Percentiles rank a stretch among this genome's conserved stretches.
Conservation (phyloP, 1,140 invertebrate genomes). For the Hermatobates lingyangjiaoensis region DNA sequence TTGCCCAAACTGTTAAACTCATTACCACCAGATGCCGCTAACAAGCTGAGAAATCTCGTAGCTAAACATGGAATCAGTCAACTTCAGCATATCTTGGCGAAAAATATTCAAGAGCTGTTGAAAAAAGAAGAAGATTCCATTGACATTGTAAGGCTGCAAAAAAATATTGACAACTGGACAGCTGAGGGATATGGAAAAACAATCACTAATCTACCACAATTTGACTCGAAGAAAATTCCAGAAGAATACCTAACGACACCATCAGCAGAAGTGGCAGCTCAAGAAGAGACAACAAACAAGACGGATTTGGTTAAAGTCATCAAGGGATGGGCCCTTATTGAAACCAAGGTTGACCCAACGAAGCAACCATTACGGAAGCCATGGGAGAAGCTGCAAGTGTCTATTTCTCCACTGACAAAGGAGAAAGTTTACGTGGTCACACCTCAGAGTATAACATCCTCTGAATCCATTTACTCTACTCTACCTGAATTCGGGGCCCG, state of each 20-base stretch:
- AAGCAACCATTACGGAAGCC: constrained; percentile 16
- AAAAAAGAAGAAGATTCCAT: constrained; percentile 29
- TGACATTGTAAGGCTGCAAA: constrained; percentile 49
- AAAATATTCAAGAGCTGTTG: constrained; percentile 21
- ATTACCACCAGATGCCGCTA: constrained; percentile 21
- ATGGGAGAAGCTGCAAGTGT: constrained; percentile 44
- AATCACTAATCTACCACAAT: constrained; percentile 19
- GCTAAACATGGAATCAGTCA: not conserved
- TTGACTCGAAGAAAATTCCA: constrained; percentile 47
- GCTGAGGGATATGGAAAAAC: constrained; percentile 39
- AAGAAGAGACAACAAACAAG: constrained; percentile 18
- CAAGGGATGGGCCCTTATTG: constrained; percentile 15
- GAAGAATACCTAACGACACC: constrained; percentile 48
- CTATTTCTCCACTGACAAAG: constrained; percentile 45
- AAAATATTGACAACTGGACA: constrained; percentile 69
- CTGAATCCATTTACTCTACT: too few species aligned
- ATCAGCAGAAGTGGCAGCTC: constrained; percentile 23
- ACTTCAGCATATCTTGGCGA: constrained; percentile 22
- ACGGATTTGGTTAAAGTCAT: constrained; percentile 5
- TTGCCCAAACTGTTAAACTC: constrained; percentile 19
- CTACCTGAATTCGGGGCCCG: too few species aligned
- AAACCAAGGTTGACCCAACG: constrained; percentile 15
- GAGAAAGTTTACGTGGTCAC: constrained; percentile 63
- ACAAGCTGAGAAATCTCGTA: constrained; percentile 19
- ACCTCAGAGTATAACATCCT: too few species aligned